phyloP scores from a whole-genome alignment of 2,113 vertebrate species.

The Lophius piscatorius region DNA sequence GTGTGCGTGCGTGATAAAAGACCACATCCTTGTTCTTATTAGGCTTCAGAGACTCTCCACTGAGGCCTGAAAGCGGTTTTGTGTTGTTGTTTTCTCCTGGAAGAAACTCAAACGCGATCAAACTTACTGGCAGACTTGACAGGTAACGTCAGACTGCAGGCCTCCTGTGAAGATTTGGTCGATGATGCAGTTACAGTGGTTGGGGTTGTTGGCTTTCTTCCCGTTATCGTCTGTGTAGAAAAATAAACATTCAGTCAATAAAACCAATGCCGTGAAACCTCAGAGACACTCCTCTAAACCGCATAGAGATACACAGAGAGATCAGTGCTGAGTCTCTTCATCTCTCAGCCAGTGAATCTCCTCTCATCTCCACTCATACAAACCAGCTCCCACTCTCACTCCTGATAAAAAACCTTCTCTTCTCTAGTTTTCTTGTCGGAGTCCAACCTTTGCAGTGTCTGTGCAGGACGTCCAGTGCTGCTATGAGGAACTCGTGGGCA shows the following conservation, averaged over 20 bases:
- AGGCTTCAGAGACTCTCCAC: not conserved
- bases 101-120: not conserved
- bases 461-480: constrained; percentile 96
- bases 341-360: not conserved
- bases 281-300: constrained; percentile 1
- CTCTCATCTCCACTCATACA: not conserved
- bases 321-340: not conserved
- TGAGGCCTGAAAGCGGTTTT: not conserved
- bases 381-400: too few relatives aligned
- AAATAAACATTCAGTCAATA: constrained; percentile 7
- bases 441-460: constrained; percentile 95
- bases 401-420: too few relatives aligned
- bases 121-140: constrained; percentile 97
- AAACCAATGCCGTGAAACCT: constrained; percentile 24
- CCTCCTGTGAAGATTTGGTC: constrained; percentile 98
- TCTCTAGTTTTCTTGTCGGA: not conserved
- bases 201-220: constrained; percentile 97
- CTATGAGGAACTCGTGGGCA: constrained; percentile 99
- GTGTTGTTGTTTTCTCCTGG: not conserved
- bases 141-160: constrained; percentile 96
- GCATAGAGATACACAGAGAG: constrained; percentile 1
- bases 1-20: not conserved
- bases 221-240: constrained; percentile 87
- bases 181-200: constrained; percentile 98
- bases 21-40: not conserved